Conservation (phyloP, 2,888 invertebrate species). For the Meta bourneti region DNA sequence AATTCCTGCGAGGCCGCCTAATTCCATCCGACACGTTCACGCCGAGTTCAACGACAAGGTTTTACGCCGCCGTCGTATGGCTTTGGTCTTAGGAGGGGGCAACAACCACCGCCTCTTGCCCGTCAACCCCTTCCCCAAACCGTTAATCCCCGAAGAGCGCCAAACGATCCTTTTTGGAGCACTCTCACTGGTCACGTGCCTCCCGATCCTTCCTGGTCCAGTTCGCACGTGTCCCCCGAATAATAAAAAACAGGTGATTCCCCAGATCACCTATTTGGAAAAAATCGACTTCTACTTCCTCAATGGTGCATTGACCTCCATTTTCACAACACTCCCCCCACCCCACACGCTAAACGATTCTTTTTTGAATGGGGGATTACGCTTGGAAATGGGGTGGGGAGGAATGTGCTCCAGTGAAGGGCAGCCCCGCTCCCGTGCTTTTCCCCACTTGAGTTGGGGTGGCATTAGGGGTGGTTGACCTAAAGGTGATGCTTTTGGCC, state of each 20-base stretch:
- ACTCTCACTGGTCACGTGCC: conserved; percentile 67
- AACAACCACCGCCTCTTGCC: background rate
- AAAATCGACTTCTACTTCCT: conserved; percentile 66
- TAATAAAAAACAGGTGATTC: conserved; percentile 66
- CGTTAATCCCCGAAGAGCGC: conserved; percentile 39
- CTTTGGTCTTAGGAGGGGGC: background rate
- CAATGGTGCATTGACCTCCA: conserved; percentile 73
- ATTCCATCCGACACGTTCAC: background rate
- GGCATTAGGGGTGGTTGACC: conserved; percentile 66
- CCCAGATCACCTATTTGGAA: conserved; percentile 28
- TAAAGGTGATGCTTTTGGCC: background rate
- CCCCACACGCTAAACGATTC: background rate
- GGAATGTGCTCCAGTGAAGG: conserved; percentile 61
- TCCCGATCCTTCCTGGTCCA: conserved; percentile 52
- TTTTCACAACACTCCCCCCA: conserved; percentile 7
- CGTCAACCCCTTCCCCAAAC: conserved; percentile 11
- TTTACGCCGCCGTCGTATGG: too few relatives aligned
- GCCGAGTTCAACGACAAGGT: background rate
- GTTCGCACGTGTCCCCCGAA: conserved; percentile 44
- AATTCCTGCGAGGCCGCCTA: too few relatives aligned
- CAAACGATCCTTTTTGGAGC: conserved; percentile 15
- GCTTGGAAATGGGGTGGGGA: conserved; percentile 45
- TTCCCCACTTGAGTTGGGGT: conserved; percentile 59
- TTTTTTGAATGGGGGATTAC: conserved; percentile 47
- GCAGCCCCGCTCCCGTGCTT: conserved; percentile 10